Conservation (phyloP, 2,797 vertebrate genomes). For the Microcaecilia unicolor region DNA sequence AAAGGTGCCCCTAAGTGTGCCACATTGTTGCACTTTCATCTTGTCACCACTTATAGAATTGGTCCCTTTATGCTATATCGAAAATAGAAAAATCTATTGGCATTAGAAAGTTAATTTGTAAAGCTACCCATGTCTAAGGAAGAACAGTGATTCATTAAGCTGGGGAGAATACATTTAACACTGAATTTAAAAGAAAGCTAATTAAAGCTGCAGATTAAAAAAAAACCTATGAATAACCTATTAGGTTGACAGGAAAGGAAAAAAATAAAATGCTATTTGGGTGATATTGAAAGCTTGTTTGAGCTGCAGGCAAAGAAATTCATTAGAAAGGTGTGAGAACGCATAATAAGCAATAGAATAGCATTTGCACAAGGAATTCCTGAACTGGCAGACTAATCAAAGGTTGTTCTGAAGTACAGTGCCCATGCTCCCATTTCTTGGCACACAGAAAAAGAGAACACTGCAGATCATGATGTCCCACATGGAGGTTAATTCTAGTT, state of each 20-base stretch:
- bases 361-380: conserved; percentile 8
- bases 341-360: conserved; percentile 16
- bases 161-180: neutral
- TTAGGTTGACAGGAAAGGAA: conserved; percentile 10
- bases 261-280: neutral
- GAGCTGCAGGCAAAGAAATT: conserved; percentile 8
- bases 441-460: no score
- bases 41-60: no score
- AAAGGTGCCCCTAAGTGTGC: no score
- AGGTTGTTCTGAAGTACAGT: no score
- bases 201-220: conserved; percentile 15
- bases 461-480: no score
- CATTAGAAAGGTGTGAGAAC: neutral
- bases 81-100: neutral
- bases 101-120: conserved; percentile 1
- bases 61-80: neutral
- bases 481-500: no score
- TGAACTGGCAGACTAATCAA: conserved; percentile 24
- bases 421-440: no score
- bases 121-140: neutral
- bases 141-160: neutral
- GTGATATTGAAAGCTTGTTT: conserved; percentile 3
- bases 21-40: no score
- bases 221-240: conserved; percentile 12
- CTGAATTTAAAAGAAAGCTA: neutral